Base-by-base conservation (phyloP, 2,888 invertebrate genomes). In the Cataglyphis cursor region DNA sequence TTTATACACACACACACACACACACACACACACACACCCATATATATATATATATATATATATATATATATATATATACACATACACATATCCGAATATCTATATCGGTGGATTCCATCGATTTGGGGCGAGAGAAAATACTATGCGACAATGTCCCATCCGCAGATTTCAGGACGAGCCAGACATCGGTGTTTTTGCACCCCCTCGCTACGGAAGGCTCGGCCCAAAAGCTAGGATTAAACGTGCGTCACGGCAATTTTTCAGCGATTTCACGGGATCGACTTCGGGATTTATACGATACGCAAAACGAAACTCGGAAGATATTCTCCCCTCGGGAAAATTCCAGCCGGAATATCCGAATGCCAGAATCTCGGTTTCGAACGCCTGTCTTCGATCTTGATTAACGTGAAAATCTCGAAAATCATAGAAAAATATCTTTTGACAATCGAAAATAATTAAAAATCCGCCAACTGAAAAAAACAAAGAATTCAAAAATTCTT, bases 201-300 rank as follows among this genome's bases (percentile, higher is more conserved):
- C 66, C 86, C 61, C 59, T 61, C 48, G 73, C 28, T 75, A 21
- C 31, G n/a, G 8, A 64, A 62, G 12, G 24, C 15, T 24, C 51
- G 44, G 51, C 8, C 41, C 31, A 28, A 83, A 87, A 80, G 83
- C 81, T 18, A 10, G 85, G 84, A 86, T 88, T 87, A 88, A 84
- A 87, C 31, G 70, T 44, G 57, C 48, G 70, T 12, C 72, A 57
- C 28, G 28, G 72, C 76, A 83, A 85, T 87, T 88, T 85, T 88
- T 82, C 83, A 72, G 57, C 84, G 82, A 87, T 84, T 86, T 82
- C 65, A 66, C 76, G 68, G 65, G 59, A 80, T 84, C 65, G 59
- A 80, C 59, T 61, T 62, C 41, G 28, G 62, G 68, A 68, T 78
- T 75, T 73, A 51, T 28, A 21, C 51, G 57, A 28, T 35, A 35